Conservation (phyloP, 2,113 vertebrate genomes). For the Gallinago jamesoni region DNA sequence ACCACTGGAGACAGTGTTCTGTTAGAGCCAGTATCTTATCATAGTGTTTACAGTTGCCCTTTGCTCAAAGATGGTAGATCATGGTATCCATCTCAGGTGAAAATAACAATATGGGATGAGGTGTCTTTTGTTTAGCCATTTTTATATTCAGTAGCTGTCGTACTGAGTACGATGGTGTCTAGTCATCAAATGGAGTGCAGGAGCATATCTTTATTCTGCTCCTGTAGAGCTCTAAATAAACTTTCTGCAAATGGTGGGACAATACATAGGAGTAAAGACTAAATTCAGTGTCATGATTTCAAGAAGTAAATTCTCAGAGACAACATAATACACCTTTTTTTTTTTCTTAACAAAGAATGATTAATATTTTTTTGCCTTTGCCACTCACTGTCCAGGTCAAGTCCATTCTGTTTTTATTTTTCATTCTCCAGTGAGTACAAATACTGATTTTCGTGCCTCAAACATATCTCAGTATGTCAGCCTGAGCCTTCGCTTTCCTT, state of each 20-base stretch:
- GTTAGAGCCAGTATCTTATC: background rate
- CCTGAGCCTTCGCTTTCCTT: background rate
- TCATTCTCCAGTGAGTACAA: background rate
- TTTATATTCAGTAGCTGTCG: background rate
- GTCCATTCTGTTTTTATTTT: background rate
- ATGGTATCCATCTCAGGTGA: background rate
- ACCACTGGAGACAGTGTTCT: background rate
- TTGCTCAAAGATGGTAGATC: background rate
- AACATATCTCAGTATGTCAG: background rate
- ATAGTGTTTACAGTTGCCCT: background rate
- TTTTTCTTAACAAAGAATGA: background rate
- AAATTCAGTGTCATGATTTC: background rate
- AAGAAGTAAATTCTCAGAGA: background rate
- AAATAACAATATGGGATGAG: background rate
- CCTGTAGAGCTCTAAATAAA: background rate
- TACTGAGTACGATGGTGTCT: background rate
- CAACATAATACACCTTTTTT: background rate
- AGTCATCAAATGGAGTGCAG: background rate
- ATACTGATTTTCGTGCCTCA: background rate
- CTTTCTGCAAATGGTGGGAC: background rate
- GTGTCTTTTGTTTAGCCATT: background rate
- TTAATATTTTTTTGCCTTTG: background rate
- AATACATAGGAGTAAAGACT: background rate
- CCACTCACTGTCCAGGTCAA: background rate
- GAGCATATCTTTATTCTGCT: background rate